phyloP scores from a whole-genome alignment of 2,797 vertebrate genomes.

The Parauchenoglanis ngamensis region DNA sequence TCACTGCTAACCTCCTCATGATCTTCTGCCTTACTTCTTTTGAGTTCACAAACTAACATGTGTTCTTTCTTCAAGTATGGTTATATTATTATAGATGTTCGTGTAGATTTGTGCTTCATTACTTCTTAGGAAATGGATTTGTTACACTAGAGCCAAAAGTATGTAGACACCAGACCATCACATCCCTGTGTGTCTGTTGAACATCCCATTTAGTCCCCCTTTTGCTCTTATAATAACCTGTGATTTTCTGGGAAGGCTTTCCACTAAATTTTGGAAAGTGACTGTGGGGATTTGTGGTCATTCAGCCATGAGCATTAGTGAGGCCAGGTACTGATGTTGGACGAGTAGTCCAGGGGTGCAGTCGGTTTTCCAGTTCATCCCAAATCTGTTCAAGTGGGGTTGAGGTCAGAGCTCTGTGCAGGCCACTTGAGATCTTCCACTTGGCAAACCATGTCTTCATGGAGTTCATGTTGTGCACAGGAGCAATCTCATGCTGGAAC shows the following conservation, averaged over 20 bases:
- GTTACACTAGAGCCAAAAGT: background rate
- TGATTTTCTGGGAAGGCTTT: background rate
- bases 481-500: too few species aligned
- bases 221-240: background rate
- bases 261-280: background rate
- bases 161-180: background rate
- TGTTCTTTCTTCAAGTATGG: background rate
- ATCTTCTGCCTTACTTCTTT: background rate
- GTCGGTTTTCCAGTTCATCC: background rate
- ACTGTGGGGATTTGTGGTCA: too few species aligned
- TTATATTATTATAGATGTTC: background rate
- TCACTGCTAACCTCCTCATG: constrained; percentile 1
- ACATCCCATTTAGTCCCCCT: background rate
- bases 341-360: background rate
- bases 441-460: background rate
- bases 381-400: background rate
- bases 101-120: background rate
- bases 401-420: background rate
- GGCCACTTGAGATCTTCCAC: background rate
- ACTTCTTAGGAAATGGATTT: background rate
- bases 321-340: background rate
- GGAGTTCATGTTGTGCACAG: too few species aligned
- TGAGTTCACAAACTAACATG: background rate
- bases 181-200: background rate
- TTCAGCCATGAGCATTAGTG: background rate